phyloP scores from a whole-genome alignment of 2,888 invertebrate genomes.

The Allygus modestus region DNA sequence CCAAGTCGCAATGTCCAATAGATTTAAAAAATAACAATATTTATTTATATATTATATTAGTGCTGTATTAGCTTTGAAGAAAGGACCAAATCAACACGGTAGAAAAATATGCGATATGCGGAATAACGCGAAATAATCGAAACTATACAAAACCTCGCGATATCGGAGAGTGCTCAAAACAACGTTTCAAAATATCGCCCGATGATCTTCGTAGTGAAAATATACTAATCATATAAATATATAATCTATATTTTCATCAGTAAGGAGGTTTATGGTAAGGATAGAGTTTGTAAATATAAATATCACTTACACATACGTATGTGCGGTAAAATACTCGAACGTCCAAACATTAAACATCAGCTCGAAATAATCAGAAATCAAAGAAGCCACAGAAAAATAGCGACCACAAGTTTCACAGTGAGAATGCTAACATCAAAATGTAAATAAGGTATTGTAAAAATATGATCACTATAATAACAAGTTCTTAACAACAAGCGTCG shows the following conservation, averaged over 20 bases:
- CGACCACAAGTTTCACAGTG: slow-evolving; percentile 31
- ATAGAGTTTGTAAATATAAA: not conserved
- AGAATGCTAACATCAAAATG: slow-evolving; percentile 49
- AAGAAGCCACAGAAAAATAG: slow-evolving; percentile 40
- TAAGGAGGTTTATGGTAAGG: not conserved
- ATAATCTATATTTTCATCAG: slow-evolving; percentile 40
- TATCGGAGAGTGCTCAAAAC: not conserved
- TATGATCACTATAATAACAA: slow-evolving; percentile 44
- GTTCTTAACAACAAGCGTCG: slow-evolving; percentile 48
- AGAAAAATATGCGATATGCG: slow-evolving; percentile 23
- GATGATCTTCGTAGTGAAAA: not conserved
- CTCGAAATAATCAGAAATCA: slow-evolving; percentile 16
- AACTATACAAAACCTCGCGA: slow-evolving; percentile 5
- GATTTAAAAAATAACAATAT: slow-evolving; percentile 23
- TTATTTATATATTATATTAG: slow-evolving; percentile 29
- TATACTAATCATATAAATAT: slow-evolving; percentile 52
- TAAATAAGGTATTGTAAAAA: slow-evolving; percentile 51
- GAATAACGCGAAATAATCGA: not conserved
- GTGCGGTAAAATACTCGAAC: slow-evolving; percentile 29
- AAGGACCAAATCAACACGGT: not conserved
- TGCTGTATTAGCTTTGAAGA: slow-evolving; percentile 6
- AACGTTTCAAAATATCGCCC: slow-evolving; percentile 19
- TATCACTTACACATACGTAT: slow-evolving; percentile 46
- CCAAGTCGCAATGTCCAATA: slow-evolving; percentile 63
- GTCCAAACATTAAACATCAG: slow-evolving; percentile 26